phyloP scores from a whole-genome alignment of 1,140 invertebrate species.

The Neodiprion fabricii region DNA sequence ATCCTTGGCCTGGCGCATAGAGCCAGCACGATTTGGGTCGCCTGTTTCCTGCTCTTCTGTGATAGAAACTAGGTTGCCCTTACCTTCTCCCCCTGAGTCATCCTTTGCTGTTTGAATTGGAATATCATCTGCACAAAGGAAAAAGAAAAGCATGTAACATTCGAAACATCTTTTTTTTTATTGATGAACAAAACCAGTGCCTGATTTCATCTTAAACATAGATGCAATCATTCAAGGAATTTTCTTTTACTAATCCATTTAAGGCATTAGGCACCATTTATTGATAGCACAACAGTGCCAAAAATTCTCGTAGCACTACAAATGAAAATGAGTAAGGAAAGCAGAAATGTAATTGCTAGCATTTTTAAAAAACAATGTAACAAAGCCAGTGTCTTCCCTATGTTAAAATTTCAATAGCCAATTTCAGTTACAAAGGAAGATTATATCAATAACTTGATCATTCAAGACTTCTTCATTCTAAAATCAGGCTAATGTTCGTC shows the following conservation, averaged over 20 bases:
- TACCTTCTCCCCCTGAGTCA: constrained; percentile 43
- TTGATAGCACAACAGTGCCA: constrained; percentile 21
- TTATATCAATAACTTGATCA: no score
- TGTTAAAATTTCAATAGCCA: no score
- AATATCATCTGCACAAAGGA: constrained; percentile 52
- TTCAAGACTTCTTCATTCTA: no score
- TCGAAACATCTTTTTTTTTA: neutral
- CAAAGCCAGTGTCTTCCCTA: no score
- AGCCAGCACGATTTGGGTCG: constrained; percentile 44
- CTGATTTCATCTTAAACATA: neutral
- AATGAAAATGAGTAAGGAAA: no score
- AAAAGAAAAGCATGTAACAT: constrained; percentile 18
- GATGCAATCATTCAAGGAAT: constrained; percentile 5
- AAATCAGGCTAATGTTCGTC: no score
- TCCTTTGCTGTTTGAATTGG: constrained; percentile 55
- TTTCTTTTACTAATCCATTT: constrained; percentile 15
- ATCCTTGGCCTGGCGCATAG: constrained; percentile 50
- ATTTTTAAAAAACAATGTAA: no score
- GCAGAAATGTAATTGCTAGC: no score
- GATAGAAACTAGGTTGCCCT: constrained; percentile 53
- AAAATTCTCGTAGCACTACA: no score
- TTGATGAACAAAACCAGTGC: neutral
- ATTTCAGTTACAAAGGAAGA: no score
- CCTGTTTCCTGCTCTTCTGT: constrained; percentile 48
- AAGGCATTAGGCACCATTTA: constrained; percentile 24